Conservation (phyloP, 2,113 vertebrate genomes). For the Picathartes gymnocephalus region DNA sequence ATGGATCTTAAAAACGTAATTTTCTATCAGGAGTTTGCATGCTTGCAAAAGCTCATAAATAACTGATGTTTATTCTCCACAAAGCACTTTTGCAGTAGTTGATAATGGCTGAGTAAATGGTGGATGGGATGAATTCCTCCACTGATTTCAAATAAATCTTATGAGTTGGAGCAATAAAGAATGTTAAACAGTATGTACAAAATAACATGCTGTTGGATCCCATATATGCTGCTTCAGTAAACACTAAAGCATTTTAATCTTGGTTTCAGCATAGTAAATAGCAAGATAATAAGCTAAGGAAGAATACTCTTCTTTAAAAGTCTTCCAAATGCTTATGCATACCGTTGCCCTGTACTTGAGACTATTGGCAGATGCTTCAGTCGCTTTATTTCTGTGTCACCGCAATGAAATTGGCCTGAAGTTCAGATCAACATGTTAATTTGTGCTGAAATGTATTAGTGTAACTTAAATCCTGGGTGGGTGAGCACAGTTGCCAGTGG, state of each 20-base stretch:
- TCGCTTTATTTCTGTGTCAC: conserved; percentile 9
- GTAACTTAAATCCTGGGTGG: not conserved
- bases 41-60: conserved; percentile 63
- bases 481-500: not conserved
- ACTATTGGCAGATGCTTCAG: not conserved
- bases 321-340: not conserved
- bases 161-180: conserved; percentile 59
- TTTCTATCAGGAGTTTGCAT: conserved; percentile 55
- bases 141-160: conserved; percentile 69
- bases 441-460: not conserved
- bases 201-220: conserved; percentile 65
- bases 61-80: conserved; percentile 62
- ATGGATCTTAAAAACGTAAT: conserved; percentile 54
- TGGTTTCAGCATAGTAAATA: conserved; percentile 45
- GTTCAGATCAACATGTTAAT: not conserved
- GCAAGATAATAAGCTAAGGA: conserved; percentile 58
- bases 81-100: conserved; percentile 51
- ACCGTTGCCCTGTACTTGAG: not conserved
- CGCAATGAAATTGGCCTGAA: not conserved
- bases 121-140: conserved; percentile 58
- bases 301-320: conserved; percentile 25
- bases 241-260: conserved; percentile 69
- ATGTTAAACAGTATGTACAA: conserved; percentile 61
- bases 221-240: conserved; percentile 67
- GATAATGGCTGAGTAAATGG: conserved; percentile 69